Evolutionary conservation across 2,797 vertebrate genomes (phyloP), one percentile per base, ranked within the genome.

Genomic region (Melanotaenia nigrans): DNA sequence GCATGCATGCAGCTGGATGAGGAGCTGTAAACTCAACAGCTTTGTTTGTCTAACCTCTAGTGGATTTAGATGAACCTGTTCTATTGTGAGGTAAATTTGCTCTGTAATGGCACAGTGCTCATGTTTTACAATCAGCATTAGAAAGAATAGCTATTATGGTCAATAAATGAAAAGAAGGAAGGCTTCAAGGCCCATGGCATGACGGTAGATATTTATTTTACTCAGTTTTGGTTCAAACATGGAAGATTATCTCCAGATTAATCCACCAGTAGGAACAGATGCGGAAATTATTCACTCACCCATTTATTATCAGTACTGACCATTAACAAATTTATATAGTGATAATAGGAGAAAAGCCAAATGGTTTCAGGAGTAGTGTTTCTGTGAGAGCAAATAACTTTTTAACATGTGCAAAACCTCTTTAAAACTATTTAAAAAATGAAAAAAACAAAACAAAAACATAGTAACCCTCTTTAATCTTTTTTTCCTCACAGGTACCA

Each of bases 401-500:
- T 45, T 18, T 45, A 45, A 45, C 40, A 42, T 18, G 16, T 45
- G 42, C 16, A 20, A 45, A 45, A 45, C 5, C 18, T 45, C 3
- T 20, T 6, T 45, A 45, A 45, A 18, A 42, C 40, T 42, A 42
- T 42, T 16, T 13, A 38, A 38, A 38, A 38, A 38, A 38, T 3
- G 10, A 10, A 3, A 38, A 38, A 38, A 12, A 8, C 5, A 5
- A 42, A 42, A 20, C 45, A 24, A 53, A 53, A 53, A 13, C 3
- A 24, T 22, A n/a, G 10, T n/a, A 20, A 22, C 22, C 12, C 7
- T 18, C 22, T 12, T 55, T 49, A 35, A 3, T 68, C 65, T 22
- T 1, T 65, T 56, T 47, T 22, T 8, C 18, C 5, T 40, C 10
- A 47, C 87, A 99, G 98, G 98, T 99, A 61, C 98, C 98, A 24